Evolutionary conservation across 1,140 invertebrate species (phyloP), one percentile per base, ranked within the genome.

Genomic region (Druon quercuslanigerum): DNA sequence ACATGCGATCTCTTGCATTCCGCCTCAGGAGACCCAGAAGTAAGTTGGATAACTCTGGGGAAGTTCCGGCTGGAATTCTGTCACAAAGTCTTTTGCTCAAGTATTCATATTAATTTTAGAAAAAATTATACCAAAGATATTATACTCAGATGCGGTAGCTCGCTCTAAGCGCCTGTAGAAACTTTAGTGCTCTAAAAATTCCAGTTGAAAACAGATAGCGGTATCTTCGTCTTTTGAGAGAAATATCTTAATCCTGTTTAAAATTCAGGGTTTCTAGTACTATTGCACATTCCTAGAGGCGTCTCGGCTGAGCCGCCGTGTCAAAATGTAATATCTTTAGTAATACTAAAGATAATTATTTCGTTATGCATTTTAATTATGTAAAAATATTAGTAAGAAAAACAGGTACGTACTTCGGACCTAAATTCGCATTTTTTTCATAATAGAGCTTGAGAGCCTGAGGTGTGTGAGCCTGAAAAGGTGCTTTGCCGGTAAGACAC

Each of bases 381-480:
- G 9, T 51, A 51, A 11, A 46, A 46, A 46, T 46, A 46, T 46
- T 13, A 40, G 66, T 73, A 73, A 14, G 14, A 50, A 72, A 71
- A 75, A 12, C 46, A 17, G 57, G 2, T 17, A 92, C 94, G 93
- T 93, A 98, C 97, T 98, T 98, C 82, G 99, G 99, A 75, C 96
- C 94, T 76, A 99, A 93, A 91, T 99, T 97, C n/a, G 95, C 94
- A 91, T 98, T 98, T 88, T 98, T 98, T 90, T 99, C 99, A 89
- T 99, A 99, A 90, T 97, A 99, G 82, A 96, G 94, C 92, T 99
- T 99, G 20, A 99, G 93, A 77, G 98, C 98, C 88, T 99, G 98
- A n/a, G 99, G 99, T 51, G 98, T 99, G 84, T 97, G 96, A 52
- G 99, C 99, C 91, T 98, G 96, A 91, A 99, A 99, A 54, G 99